Evolutionary conservation across 2,113 vertebrate species (phyloP), one percentile per base, ranked within the genome.

Genomic region (Varanus salvator): DNA sequence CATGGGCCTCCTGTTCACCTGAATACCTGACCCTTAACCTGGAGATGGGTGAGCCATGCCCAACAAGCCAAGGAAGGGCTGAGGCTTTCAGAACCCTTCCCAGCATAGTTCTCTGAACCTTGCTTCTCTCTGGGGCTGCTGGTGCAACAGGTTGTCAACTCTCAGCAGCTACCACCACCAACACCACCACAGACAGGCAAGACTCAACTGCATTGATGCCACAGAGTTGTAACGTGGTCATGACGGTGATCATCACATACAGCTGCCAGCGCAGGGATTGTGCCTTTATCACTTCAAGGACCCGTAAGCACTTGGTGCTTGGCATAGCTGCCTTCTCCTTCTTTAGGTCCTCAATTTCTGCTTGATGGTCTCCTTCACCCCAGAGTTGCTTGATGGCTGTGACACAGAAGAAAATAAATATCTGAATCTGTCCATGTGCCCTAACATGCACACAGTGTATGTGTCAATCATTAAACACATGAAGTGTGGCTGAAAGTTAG

Each of bases 151-250:
- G 54, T 38, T 76, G 54, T 4, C 17, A 5, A 64, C 17, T 64
- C 19, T 64, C 60, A 64, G 60, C 54, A 54, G 54, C 17, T 5
- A 15, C 57, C 14, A 21, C 60, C 15, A 4, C 60, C 60, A 19
- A 14, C 15, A 9, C 60, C 15, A 9, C 60, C 60, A 3, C 19
- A 4, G 19, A 19, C 15, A 25, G 74, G 76, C 27, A 82, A 9
- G 91, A 96, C 96, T 95, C 94, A 96, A 98, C 98, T 92, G 98
- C 97, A 75, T 98, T 98, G 94, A 98, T 97, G 87, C 98, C 98
- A 93, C 97, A 97, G 81, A 98, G 96, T 95, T 99, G 98, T 91
- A 98, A 8, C 0, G 97, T 93, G 71, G 66, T 80, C 81, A 97
- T 97, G 84, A 93, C 82, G 21, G 95, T 92, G n/a, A 97, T 0